Evolutionary conservation across 2,113 vertebrate genomes (phyloP), one percentile per base, ranked within the genome.

Genomic region (Alligator mississippiensis): DNA sequence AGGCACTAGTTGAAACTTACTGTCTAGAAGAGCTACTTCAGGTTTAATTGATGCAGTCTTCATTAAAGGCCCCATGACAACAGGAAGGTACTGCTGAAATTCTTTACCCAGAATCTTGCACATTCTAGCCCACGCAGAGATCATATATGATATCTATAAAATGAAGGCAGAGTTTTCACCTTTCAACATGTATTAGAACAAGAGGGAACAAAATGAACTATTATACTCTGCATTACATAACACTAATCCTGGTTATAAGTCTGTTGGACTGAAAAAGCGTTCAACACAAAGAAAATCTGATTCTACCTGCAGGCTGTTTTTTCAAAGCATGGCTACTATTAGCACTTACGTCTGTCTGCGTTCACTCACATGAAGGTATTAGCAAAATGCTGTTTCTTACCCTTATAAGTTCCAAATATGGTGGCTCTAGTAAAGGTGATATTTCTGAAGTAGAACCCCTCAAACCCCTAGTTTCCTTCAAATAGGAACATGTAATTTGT

Each of bases 21-120:
- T 99, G 96, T 99, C 99, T 28, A 99, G 97, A 24, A 99, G 99
- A 47, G 99, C 99, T 86, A 99, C 99, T 98, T 99, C 99, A 24
- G 99, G 99, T 94, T 99, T 99, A 96, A 99, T 99, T 12, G 99
- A 99, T 87, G 99, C 99, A 0, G 99, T 99, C 97, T 99, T 99
- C 99, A 99, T 99, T 77, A 99, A 97, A n/a, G 99, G 99, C 2
- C 99, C 99, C 99, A 99, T 99, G 72, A 99, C 99, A 96, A 99
- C 99, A 3, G 99, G 99, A 77, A 99, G 99, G 88, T 99, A 99
- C 89, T 99, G 99, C 96, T 99, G 99, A 92, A 99, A 99, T 95
- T 99, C 99, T 90, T 99, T 99, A 54, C 99, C 99, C 93, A 99
- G 98, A 94, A 99, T 99, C 98, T 99, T 99, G 89, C 99, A 99